phyloP scores from a whole-genome alignment of 2,113 vertebrate species.

The Vulpes ferrilata region DNA sequence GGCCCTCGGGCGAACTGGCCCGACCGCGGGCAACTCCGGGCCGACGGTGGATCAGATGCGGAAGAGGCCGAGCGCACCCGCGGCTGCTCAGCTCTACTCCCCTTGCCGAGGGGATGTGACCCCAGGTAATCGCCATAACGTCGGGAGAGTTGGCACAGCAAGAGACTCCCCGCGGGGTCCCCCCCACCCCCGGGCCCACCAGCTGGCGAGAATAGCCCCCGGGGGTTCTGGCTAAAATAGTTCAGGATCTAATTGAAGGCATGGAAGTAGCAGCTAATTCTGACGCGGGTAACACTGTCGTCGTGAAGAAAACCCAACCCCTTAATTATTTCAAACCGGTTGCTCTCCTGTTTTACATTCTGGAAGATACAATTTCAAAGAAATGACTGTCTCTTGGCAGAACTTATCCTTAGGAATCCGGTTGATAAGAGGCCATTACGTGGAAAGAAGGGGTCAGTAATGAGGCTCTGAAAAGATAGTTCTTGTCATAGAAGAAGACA shows the following conservation, averaged over 20 bases:
- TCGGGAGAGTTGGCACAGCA: conserved; percentile 10
- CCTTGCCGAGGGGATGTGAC: conserved; percentile 33
- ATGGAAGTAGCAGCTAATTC: conserved; percentile 64
- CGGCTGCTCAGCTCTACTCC: background rate
- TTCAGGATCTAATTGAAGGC: conserved; percentile 59
- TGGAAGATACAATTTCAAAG: conserved; percentile 69
- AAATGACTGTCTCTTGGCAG: conserved; percentile 55
- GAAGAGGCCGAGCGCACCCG: background rate
- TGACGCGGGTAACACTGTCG: conserved; percentile 46
- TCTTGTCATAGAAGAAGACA: conserved; percentile 49
- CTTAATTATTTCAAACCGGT: conserved; percentile 64
- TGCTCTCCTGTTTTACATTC: conserved; percentile 59
- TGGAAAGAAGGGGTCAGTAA: conserved; percentile 62
- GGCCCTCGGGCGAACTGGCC: too few species aligned
- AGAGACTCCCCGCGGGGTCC: background rate
- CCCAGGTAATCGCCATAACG: conserved; percentile 40
- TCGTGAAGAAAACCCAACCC: conserved; percentile 64
- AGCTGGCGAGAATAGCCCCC: conserved; percentile 35
- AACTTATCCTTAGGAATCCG: conserved; percentile 69
- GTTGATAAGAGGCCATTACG: conserved; percentile 60
- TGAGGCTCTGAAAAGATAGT: conserved; percentile 42
- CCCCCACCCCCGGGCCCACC: background rate
- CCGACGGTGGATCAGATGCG: background rate
- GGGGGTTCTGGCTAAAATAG: conserved; percentile 31
- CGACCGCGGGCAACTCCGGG: too few species aligned